phyloP scores from a whole-genome alignment of 2,888 invertebrate species.

The Phortica magna region DNA sequence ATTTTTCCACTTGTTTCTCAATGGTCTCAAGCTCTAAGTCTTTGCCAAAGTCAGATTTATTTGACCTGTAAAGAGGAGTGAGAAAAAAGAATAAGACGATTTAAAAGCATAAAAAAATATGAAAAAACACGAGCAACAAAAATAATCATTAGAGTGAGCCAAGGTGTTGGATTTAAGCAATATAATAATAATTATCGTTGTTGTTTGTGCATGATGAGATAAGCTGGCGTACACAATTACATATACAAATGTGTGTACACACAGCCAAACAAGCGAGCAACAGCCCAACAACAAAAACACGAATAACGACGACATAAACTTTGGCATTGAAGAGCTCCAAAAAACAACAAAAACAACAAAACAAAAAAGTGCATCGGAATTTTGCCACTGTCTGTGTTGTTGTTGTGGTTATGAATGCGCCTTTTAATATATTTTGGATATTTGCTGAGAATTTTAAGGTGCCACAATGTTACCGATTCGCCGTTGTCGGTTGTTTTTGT shows the following conservation, averaged over 20 bases:
- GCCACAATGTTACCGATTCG: slow-evolving; percentile 18
- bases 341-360: neutral
- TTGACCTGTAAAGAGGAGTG: slow-evolving; percentile 47
- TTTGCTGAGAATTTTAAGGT: slow-evolving; percentile 30
- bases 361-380: slow-evolving; percentile 47
- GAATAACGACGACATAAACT: slow-evolving; percentile 23
- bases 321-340: slow-evolving; percentile 25
- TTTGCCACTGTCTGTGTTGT: slow-evolving; percentile 44
- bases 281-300: slow-evolving; percentile 5
- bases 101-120: neutral
- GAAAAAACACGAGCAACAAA: slow-evolving; percentile 37
- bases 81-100: slow-evolving; percentile 20
- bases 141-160: slow-evolving; percentile 35
- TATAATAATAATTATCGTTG: neutral
- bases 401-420: slow-evolving; percentile 34
- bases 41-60: slow-evolving; percentile 66
- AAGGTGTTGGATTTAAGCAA: slow-evolving; percentile 22
- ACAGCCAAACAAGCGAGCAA: slow-evolving; percentile 8
- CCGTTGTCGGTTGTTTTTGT: slow-evolving; percentile 39
- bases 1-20: slow-evolving; percentile 77
- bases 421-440: neutral
- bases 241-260: neutral
- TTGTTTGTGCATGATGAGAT: neutral
- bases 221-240: slow-evolving; percentile 10
- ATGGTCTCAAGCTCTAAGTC: slow-evolving; percentile 75